These are phyloP conservation scores for Leptopilina syphax DNA, from an alignment of 2,888 invertebrate genomes.

Conservation along the genomic window DNA sequence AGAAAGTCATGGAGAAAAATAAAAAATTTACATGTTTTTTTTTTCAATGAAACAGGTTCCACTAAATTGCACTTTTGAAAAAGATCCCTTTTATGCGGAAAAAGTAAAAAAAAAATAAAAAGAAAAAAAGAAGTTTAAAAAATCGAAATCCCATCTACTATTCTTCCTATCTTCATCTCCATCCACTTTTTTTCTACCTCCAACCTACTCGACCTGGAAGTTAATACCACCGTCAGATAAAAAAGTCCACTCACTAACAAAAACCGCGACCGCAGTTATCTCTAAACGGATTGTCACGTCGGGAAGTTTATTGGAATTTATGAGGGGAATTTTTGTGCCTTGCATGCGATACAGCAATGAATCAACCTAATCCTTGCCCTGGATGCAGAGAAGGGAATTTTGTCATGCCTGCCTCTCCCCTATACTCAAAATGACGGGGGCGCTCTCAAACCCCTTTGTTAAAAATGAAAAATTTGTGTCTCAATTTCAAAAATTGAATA, in stretches of 20 bases:
- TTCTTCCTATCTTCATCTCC: conserved; percentile 20
- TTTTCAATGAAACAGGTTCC: background rate
- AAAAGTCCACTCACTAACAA: conserved; percentile 31
- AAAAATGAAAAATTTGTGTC: background rate
- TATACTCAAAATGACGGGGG: background rate
- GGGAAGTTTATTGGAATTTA: conserved; percentile 40
- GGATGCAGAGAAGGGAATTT: conserved; percentile 34
- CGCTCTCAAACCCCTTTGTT: background rate
- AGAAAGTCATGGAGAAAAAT: too few relatives aligned
- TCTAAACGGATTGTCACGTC: conserved; percentile 40
- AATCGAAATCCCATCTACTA: conserved; percentile 9
- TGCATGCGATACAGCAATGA: conserved; percentile 37
- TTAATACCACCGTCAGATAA: conserved; percentile 34
- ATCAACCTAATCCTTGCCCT: conserved; percentile 38
- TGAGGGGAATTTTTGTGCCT: conserved; percentile 40
- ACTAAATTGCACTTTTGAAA: background rate
- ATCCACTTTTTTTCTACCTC: conserved; percentile 7
- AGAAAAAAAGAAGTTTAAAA: background rate
- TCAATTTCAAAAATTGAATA: conserved; percentile 1
- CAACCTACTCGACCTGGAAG: conserved; percentile 33
- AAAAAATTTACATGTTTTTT: too few relatives aligned
- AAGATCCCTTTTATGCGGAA: background rate
- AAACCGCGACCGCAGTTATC: conserved; percentile 37
- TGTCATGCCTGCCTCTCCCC: background rate
- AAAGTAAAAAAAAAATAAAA: background rate